Evolutionary conservation across 2,888 invertebrate genomes (phyloP).

Genomic region (Myopa tessellatipennis): DNA sequence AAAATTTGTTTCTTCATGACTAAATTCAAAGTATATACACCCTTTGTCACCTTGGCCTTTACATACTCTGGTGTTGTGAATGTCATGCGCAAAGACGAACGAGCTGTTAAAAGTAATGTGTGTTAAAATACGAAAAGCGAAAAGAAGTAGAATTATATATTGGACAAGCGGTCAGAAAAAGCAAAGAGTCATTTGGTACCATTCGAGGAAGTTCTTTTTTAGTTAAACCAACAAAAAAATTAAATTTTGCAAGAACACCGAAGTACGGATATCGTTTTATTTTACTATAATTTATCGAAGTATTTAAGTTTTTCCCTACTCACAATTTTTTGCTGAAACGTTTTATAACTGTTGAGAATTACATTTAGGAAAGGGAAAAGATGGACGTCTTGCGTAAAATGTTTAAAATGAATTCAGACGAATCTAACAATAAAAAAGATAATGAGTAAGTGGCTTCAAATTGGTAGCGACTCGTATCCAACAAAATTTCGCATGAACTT

Average conservation of each 20-base stretch:
- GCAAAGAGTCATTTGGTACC: not conserved
- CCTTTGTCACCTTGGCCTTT: not conserved
- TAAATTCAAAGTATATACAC: constrained; percentile 3
- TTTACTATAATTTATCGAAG: constrained; percentile 11
- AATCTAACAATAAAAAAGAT: constrained; percentile 45
- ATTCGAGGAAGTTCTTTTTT: constrained; percentile 30
- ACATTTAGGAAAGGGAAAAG: constrained; percentile 29
- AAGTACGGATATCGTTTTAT: not conserved
- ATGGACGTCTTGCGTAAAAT: constrained; percentile 63
- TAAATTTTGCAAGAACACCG: not conserved
- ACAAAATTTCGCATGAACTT: constrained; percentile 13
- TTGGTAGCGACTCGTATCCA: not conserved
- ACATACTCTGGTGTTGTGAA: constrained; percentile 12
- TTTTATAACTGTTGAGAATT: constrained; percentile 24
- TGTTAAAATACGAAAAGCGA: constrained; percentile 20
- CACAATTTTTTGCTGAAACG: not conserved
- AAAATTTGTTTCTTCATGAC: not conserved
- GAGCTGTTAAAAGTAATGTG: constrained; percentile 7
- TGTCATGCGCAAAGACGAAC: constrained; percentile 29
- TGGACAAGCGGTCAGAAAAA: constrained; percentile 12
- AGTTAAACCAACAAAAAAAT: not conserved
- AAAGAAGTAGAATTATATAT: constrained; percentile 6
- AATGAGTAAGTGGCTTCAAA: constrained; percentile 52
- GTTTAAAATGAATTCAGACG: constrained; percentile 56
- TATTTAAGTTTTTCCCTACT: constrained; percentile 16